phyloP scores from a whole-genome alignment of 2,113 vertebrate genomes.

The Formicarius rufipectus region DNA sequence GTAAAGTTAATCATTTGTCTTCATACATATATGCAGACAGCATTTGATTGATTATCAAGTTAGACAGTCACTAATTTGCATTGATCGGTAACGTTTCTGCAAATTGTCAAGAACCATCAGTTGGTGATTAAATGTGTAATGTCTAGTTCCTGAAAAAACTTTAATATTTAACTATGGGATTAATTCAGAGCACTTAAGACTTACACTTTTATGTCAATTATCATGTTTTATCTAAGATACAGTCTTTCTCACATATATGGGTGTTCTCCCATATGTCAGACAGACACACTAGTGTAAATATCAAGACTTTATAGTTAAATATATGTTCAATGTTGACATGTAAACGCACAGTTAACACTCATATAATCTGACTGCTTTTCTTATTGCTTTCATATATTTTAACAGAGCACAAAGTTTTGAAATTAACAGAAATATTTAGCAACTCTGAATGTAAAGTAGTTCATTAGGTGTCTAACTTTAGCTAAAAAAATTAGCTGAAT shows the following conservation, averaged over 20 bases:
- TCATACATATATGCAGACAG: background rate
- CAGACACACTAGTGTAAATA: background rate
- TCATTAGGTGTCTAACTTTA: background rate
- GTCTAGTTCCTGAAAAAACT: background rate
- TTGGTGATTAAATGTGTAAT: background rate
- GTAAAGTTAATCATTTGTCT: conserved; percentile 1
- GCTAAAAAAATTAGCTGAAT: background rate
- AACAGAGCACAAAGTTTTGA: background rate
- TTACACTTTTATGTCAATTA: background rate
- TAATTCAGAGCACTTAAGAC: background rate
- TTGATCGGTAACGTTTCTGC: background rate
- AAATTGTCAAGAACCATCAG: background rate
- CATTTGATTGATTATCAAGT: background rate
- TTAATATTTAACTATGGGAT: background rate
- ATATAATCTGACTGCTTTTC: background rate
- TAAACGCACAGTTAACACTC: background rate
- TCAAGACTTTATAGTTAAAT: background rate
- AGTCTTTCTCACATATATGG: background rate
- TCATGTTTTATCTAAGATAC: background rate
- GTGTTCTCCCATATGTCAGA: background rate
- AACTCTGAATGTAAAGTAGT: background rate
- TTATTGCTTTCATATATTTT: background rate
- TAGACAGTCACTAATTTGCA: background rate
- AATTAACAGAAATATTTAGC: background rate
- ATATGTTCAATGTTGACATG: background rate